Evolutionary conservation across 1,140 invertebrate genomes (phyloP).

Genomic region (Zaprionus capensis): DNA sequence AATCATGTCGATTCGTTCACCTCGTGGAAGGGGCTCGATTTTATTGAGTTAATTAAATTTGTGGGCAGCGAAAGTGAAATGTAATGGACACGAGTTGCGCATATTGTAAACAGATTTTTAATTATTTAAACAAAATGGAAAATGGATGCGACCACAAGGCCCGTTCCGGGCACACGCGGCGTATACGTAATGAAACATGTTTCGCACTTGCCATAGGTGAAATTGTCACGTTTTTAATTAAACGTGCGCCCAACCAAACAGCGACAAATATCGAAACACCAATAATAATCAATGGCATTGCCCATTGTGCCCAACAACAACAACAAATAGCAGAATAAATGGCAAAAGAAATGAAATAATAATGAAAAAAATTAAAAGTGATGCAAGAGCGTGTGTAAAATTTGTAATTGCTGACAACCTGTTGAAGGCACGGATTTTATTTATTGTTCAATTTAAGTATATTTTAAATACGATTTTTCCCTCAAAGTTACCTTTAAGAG

Average conservation of each 20-base stretch:
- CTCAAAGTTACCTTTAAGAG: background rate
- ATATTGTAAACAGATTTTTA: slow-evolving; percentile 63
- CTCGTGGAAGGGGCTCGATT: slow-evolving; percentile 18
- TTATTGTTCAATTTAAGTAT: slow-evolving; percentile 7
- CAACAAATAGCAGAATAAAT: slow-evolving; percentile 15
- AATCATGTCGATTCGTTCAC: background rate
- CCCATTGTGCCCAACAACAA: slow-evolving; percentile 33
- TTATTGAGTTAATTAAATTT: slow-evolving; percentile 78
- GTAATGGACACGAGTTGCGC: slow-evolving; percentile 62
- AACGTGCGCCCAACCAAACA: slow-evolving; percentile 46
- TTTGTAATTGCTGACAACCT: slow-evolving; percentile 65
- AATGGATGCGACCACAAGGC: slow-evolving; percentile 31
- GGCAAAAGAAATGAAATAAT: slow-evolving; percentile 53
- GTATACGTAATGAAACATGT: slow-evolving; percentile 69
- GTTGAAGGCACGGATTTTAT: slow-evolving; percentile 39
- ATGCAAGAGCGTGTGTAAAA: slow-evolving; percentile 61
- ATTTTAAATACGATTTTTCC: background rate
- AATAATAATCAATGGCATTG: slow-evolving; percentile 66
- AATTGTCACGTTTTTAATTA: slow-evolving; percentile 83
- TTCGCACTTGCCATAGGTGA: slow-evolving; percentile 66
- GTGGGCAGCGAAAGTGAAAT: slow-evolving; percentile 68
- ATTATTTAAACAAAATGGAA: slow-evolving; percentile 53
- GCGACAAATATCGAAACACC: slow-evolving; percentile 31
- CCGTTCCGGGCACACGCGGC: slow-evolving; percentile 50
- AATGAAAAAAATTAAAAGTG: slow-evolving; percentile 71